These are phyloP conservation scores for Sinonovacula constricta DNA, from an alignment of 1,140 invertebrate species.

Conservation along the genomic window DNA sequence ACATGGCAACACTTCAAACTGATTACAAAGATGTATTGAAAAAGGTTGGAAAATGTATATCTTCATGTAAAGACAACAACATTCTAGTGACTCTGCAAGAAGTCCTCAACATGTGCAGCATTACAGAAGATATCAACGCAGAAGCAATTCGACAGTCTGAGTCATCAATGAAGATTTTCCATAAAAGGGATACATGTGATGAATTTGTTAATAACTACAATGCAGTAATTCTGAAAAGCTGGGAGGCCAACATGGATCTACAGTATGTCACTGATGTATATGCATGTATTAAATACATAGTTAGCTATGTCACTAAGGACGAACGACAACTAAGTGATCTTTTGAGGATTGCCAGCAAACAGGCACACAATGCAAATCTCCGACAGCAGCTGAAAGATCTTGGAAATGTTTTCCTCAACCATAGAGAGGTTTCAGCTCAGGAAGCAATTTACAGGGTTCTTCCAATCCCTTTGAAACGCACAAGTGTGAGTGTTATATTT, in stretches of 20 bases:
- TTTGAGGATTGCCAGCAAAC: slow-evolving; percentile 8
- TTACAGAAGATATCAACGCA: not conserved
- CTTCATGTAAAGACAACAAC: slow-evolving; percentile 6
- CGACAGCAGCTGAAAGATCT: slow-evolving; percentile 20
- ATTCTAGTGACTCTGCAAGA: not conserved
- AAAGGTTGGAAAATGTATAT: not conserved
- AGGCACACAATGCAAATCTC: not conserved
- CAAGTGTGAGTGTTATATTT: slow-evolving; percentile 17
- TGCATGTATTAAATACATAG: slow-evolving; percentile 2
- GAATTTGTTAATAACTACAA: slow-evolving; percentile 8
- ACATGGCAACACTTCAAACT: not conserved
- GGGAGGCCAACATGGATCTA: slow-evolving; percentile 20
- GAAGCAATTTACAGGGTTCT: slow-evolving; percentile 28
- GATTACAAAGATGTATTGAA: not conserved
- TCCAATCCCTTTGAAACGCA: slow-evolving; percentile 11
- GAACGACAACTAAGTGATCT: slow-evolving; percentile 6
- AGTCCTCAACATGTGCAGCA: not conserved
- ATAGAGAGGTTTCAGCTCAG: slow-evolving; percentile 26
- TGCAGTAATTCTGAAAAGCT: not conserved
- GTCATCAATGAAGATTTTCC: not conserved
- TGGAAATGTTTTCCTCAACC: slow-evolving; percentile 30
- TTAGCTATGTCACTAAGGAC: slow-evolving; percentile 12
- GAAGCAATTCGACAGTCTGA: not conserved
- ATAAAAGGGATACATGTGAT: not conserved
- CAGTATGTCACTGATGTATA: slow-evolving; percentile 9